A percentile compares a stretch with the other conserved stretches of the same genome.
Evolutionary conservation across 1,140 invertebrate species (phyloP).

Genomic region (Spodoptera frugiperda): DNA sequence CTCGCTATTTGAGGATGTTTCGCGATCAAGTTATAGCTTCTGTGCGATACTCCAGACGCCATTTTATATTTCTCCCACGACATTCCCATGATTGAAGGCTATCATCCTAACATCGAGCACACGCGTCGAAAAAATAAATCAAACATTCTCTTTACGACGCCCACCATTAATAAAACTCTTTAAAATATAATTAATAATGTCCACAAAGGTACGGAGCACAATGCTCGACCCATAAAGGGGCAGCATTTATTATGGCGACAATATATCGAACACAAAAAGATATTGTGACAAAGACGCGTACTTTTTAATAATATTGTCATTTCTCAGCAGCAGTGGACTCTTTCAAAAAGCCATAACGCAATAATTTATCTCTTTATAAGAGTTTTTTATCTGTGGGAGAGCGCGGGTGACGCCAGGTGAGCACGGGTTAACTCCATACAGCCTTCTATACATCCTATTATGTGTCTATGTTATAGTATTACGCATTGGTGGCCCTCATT

Average conservation of each 20-base stretch:
- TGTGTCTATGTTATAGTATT: conserved; percentile 40
- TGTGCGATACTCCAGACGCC: background rate
- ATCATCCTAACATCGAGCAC: conserved; percentile 72
- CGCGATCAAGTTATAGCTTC: background rate
- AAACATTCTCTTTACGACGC: conserved; percentile 79
- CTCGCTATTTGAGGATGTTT: background rate
- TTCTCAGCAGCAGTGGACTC: conserved; percentile 86
- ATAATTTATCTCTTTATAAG: conserved; percentile 86
- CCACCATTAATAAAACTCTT: conserved; percentile 86
- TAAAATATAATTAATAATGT: conserved; percentile 86
- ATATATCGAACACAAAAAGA: conserved; percentile 86
- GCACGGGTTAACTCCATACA: conserved; percentile 79
- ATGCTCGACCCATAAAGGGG: conserved; percentile 81
- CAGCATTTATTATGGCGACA: conserved; percentile 85
- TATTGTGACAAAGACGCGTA: conserved; percentile 84
- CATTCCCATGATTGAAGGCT: conserved; percentile 75
- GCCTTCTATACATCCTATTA: conserved; percentile 58
- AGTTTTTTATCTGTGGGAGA: conserved; percentile 81
- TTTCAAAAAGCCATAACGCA: conserved; percentile 86
- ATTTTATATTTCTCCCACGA: conserved; percentile 38
- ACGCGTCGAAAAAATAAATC: conserved; percentile 86
- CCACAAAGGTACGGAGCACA: conserved; percentile 82
- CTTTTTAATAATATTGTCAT: conserved; percentile 87
- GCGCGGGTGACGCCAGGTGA: conserved; percentile 73
- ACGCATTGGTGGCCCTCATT: conserved; percentile 38